phyloP scores from a whole-genome alignment of 2,113 vertebrate species.

The Ancistrus triradiatus region DNA sequence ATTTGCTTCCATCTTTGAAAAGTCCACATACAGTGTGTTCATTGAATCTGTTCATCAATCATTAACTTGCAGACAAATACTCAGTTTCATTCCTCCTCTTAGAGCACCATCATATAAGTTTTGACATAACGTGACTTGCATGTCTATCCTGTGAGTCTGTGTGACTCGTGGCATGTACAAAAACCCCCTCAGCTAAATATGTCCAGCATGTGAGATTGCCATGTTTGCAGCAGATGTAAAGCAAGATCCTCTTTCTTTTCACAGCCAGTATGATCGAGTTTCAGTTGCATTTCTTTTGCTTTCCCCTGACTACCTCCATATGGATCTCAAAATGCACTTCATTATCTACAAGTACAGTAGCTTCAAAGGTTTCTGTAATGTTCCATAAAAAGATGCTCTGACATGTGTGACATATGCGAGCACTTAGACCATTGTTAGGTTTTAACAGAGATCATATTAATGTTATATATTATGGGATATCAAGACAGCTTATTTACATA shows the following conservation, averaged over 20 bases:
- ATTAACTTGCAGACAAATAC: background rate
- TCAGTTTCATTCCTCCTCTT: background rate
- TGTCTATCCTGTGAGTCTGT: no score
- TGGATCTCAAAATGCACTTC: constrained; percentile 12
- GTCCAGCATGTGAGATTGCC: background rate
- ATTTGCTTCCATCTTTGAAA: background rate
- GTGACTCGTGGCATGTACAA: no score
- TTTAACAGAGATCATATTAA: no score
- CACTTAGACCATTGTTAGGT: constrained; percentile 19
- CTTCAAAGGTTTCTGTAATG: constrained; percentile 22
- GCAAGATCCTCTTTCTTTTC: background rate
- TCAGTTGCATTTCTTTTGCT: constrained; percentile 7
- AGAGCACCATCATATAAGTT: background rate
- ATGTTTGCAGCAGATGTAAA: no score
- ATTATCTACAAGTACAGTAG: constrained; percentile 9
- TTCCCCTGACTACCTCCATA: constrained; percentile 18
- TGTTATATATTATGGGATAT: no score
- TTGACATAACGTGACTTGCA: no score
- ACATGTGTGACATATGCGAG: constrained; percentile 26
- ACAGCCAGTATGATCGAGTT: background rate
- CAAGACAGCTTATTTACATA: no score
- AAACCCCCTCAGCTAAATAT: background rate
- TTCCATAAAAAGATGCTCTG: constrained; percentile 1
- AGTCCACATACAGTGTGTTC: no score
- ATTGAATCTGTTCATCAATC: no score